phyloP scores from a whole-genome alignment of 64 coral and sea anemone species.

The Pocillopora damicornis region DNA sequence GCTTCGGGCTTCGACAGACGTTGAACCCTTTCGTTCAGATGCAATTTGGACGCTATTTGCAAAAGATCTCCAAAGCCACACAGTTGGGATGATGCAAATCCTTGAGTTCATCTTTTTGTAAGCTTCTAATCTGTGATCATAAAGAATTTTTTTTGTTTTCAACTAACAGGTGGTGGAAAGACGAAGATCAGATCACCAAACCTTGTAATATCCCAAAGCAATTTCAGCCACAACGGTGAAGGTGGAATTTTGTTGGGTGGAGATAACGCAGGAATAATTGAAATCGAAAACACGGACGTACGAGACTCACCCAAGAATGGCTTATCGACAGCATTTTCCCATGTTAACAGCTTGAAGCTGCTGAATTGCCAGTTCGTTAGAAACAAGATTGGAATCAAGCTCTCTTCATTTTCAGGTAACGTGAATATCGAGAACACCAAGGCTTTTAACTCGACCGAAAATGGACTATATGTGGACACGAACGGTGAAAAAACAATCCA shows the following conservation, averaged over 20 bases:
- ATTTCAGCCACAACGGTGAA: neutral
- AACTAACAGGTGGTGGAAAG: neutral
- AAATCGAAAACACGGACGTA: slow-evolving; percentile 1
- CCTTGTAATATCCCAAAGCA: slow-evolving; percentile 3
- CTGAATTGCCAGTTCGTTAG: neutral
- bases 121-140: neutral
- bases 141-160: neutral
- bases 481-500: neutral
- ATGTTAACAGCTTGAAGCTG: neutral
- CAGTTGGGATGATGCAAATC: no score
- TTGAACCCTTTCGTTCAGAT: no score
- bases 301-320: neutral
- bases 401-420: slow-evolving; percentile 13
- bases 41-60: no score
- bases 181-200: neutral
- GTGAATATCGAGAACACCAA: neutral
- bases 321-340: neutral
- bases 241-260: slow-evolving; percentile 4
- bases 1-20: no score
- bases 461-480: neutral
- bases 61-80: no score
- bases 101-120: no score
- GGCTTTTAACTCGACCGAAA: neutral
- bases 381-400: neutral
- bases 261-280: neutral